phyloP scores from a whole-genome alignment of 2,797 vertebrate genomes.

The Cyclopterus lumpus region DNA sequence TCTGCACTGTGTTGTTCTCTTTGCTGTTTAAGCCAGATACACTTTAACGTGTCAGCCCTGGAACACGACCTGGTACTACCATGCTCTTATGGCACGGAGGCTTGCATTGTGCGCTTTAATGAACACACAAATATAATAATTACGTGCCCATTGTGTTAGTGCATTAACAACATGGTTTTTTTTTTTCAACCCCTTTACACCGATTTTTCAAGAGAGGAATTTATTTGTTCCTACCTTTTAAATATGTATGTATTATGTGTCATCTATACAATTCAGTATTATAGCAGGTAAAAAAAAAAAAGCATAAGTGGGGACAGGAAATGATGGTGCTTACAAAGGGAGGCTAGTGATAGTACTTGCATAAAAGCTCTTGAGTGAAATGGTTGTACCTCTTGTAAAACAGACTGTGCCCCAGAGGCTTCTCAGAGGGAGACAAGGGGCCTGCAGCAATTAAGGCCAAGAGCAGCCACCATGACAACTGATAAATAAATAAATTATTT shows the following conservation, averaged over 20 bases:
- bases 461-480: slow-evolving; percentile 63
- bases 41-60: slow-evolving; percentile 28
- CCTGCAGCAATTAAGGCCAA: slow-evolving; percentile 62
- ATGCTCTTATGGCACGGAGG: slow-evolving; percentile 17
- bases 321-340: slow-evolving; percentile 10
- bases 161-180: slow-evolving; percentile 8
- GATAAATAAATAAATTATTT: slow-evolving; percentile 60
- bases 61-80: slow-evolving; percentile 36
- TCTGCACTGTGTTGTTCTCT: slow-evolving; percentile 43
- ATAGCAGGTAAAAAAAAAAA: neutral
- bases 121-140: slow-evolving; percentile 43
- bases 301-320: slow-evolving; percentile 11
- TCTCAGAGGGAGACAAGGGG: slow-evolving; percentile 44
- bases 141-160: slow-evolving; percentile 26
- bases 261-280: neutral
- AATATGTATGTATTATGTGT: neutral
- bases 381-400: slow-evolving; percentile 52
- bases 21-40: slow-evolving; percentile 14
- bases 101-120: slow-evolving; percentile 22
- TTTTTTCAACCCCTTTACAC: no score
- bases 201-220: neutral
- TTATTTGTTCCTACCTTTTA: neutral
- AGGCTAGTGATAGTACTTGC: slow-evolving; percentile 7
- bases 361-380: slow-evolving; percentile 43
- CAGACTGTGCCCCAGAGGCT: slow-evolving; percentile 47